These are phyloP conservation scores for Emesis russula DNA, from an alignment of 2,888 invertebrate genomes.

Conservation along the genomic window DNA sequence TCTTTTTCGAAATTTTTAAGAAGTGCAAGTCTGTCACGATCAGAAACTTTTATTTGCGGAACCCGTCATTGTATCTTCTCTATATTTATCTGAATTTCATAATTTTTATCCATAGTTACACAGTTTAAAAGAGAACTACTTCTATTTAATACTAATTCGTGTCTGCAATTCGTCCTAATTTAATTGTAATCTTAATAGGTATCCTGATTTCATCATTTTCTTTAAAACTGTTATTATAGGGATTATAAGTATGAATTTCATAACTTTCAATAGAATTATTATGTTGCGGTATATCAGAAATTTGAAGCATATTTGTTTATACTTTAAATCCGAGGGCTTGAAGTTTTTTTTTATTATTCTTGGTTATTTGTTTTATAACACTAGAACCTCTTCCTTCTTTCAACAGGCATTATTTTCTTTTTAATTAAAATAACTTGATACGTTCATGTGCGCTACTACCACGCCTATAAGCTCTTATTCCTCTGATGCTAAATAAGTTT, in stretches of 20 bases:
- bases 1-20: slow-evolving; percentile 85
- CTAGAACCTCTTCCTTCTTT: neutral
- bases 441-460: too few species aligned
- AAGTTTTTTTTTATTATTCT: slow-evolving; percentile 29
- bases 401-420: neutral
- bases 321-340: neutral
- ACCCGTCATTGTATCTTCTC: slow-evolving; percentile 47
- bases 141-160: slow-evolving; percentile 90
- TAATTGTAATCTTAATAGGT: slow-evolving; percentile 88
- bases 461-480: too few species aligned
- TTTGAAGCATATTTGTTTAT: neutral
- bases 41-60: slow-evolving; percentile 70
- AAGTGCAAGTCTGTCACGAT: slow-evolving; percentile 49
- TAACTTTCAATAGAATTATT: neutral
- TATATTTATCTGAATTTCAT: slow-evolving; percentile 66
- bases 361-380: slow-evolving; percentile 11
- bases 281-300: neutral
- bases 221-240: slow-evolving; percentile 10
- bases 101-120: slow-evolving; percentile 46
- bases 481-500: too few species aligned
- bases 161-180: slow-evolving; percentile 91
- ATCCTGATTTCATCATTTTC: slow-evolving; percentile 25
- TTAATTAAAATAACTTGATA: too few species aligned
- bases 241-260: slow-evolving; percentile 10
- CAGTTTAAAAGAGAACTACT: too few species aligned